Conservation (phyloP, 2,797 vertebrate genomes). For the Myoxocephalus aenaeus region DNA sequence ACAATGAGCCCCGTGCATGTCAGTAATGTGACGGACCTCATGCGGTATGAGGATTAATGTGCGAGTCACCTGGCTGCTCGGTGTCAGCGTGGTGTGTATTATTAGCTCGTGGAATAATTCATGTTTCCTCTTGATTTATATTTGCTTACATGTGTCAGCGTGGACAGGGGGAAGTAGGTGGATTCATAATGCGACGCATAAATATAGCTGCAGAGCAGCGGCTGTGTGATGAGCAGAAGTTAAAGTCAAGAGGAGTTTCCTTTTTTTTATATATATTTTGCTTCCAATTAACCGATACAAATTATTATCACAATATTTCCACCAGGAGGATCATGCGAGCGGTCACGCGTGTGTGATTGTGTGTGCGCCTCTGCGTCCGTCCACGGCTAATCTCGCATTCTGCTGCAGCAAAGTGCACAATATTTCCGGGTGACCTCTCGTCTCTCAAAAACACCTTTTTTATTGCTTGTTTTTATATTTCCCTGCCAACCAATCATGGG, state of each 20-base stretch:
- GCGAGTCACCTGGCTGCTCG: slow-evolving; percentile 61
- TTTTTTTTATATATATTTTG: neutral
- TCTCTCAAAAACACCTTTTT: neutral
- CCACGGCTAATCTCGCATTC: neutral
- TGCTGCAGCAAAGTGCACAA: neutral
- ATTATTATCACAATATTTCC: neutral
- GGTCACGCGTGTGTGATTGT: no score
- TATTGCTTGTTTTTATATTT: neutral
- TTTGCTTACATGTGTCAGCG: slow-evolving; percentile 44
- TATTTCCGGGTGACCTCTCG: no score
- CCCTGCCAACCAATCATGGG: no score
- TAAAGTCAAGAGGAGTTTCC: no score
- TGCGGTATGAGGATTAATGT: slow-evolving; percentile 56
- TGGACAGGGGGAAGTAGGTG: slow-evolving; percentile 17
- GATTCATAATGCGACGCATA: neutral
- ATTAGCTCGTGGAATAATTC: slow-evolving; percentile 60
- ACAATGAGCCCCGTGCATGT: slow-evolving; percentile 46
- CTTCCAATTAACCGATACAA: neutral
- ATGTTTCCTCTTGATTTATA: slow-evolving; percentile 57
- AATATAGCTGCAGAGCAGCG: neutral
- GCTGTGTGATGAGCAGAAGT: neutral
- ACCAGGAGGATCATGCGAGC: no score
- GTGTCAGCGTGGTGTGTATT: slow-evolving; percentile 48
- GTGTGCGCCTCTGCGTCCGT: no score
- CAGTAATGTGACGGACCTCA: slow-evolving; percentile 56